A percentile compares a stretch with the other conserved stretches of the same genome.
These are phyloP conservation scores for Melipona beecheii DNA, from an alignment of 2,888 invertebrate species.

Conservation along the genomic window DNA sequence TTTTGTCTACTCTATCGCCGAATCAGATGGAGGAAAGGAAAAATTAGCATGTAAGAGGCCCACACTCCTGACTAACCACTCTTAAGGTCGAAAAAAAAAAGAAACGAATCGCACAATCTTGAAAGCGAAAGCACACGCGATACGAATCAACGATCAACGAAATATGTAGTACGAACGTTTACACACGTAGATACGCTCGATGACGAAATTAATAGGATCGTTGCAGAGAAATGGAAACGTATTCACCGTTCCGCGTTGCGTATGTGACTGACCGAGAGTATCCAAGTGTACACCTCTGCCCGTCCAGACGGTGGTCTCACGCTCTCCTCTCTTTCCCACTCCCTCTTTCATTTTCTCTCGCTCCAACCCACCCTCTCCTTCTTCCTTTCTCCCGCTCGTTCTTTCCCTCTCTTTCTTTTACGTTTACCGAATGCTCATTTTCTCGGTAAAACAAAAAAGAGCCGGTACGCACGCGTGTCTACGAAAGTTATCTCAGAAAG, in stretches of 20 bases:
- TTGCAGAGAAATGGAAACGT: constrained; percentile 57
- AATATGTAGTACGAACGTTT: background rate
- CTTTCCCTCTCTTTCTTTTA: constrained; percentile 16
- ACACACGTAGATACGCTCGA: constrained; percentile 12
- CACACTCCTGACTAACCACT: constrained; percentile 8
- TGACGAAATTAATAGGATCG: constrained; percentile 64
- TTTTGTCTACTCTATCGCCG: background rate
- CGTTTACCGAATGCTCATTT: constrained; percentile 27
- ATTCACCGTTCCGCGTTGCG: constrained; percentile 58
- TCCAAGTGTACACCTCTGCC: constrained; percentile 55
- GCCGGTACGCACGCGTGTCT: background rate
- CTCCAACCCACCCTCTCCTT: constrained; percentile 17
- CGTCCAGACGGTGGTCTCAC: constrained; percentile 14
- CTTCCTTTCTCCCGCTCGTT: background rate
- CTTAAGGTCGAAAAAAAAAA: background rate
- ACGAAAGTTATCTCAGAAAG: background rate
- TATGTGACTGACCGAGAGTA: constrained; percentile 69
- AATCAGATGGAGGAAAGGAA: constrained; percentile 11
- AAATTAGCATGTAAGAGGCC: constrained; percentile 25
- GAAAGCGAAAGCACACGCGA: constrained; percentile 22
- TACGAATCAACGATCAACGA: background rate
- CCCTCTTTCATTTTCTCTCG: constrained; percentile 8
- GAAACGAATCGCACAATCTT: background rate
- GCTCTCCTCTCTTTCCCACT: constrained; percentile 21
- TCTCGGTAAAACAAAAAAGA: background rate